These are phyloP conservation scores for Anoura caudifer DNA, from an alignment of 2,113 vertebrate species.

Conservation along the genomic window DNA sequence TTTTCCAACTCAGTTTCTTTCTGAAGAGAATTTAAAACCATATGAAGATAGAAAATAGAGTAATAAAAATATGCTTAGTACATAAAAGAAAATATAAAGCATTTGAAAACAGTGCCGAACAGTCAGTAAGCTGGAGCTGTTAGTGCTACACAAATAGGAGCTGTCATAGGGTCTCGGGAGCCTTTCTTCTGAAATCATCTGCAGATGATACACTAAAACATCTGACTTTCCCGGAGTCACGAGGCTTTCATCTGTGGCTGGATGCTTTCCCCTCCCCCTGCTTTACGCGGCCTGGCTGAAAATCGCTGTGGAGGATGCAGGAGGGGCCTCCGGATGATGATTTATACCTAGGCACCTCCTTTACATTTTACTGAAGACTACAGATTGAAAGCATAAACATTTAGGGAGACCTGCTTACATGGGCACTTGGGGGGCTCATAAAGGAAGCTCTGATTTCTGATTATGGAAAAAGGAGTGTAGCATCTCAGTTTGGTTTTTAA, in stretches of 20 bases:
- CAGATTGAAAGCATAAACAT: not conserved
- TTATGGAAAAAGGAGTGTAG: not conserved
- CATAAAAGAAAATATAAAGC: not conserved
- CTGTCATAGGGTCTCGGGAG: not conserved
- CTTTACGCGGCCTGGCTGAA: not conserved
- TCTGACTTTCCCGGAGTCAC: not conserved
- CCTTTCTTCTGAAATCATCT: not conserved
- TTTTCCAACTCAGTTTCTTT: slow-evolving; percentile 4
- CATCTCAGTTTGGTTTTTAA: slow-evolving; percentile 7
- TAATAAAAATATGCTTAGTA: not conserved
- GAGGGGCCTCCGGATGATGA: not conserved
- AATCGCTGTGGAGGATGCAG: not conserved
- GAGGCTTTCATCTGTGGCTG: not conserved
- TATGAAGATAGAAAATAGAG: not conserved
- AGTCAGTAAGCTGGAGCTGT: not conserved
- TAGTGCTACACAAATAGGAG: not conserved
- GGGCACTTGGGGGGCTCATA: not conserved
- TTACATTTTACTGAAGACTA: not conserved
- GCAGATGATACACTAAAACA: not conserved
- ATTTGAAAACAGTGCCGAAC: not conserved
- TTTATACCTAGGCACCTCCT: not conserved
- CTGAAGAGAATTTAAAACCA: slow-evolving; percentile 25
- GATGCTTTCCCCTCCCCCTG: not conserved
- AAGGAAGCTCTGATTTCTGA: not conserved
- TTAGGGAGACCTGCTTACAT: not conserved